These are phyloP conservation scores for Sigmodon hispidus DNA, from an alignment of 2,113 vertebrate species.

Conservation along the genomic window DNA sequence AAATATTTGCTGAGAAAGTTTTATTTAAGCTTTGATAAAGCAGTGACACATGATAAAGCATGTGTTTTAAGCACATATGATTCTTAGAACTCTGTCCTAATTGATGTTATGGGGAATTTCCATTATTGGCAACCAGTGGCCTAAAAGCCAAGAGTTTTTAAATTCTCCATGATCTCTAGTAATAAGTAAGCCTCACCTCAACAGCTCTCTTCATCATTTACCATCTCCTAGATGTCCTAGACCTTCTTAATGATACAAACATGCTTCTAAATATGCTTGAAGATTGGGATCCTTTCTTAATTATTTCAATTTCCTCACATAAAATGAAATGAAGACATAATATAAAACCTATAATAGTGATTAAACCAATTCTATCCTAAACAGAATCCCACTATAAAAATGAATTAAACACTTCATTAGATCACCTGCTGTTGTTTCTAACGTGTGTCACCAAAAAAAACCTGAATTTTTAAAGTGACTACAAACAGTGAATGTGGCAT, in stretches of 20 bases:
- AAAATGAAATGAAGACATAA: neutral
- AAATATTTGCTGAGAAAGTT: neutral
- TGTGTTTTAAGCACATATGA: neutral
- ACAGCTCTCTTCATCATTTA: neutral
- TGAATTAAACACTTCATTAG: neutral
- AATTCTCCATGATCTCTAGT: neutral
- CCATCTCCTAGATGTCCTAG: neutral
- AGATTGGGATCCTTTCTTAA: neutral
- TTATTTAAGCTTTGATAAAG: neutral
- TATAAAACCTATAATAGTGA: neutral
- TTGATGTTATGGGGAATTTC: neutral
- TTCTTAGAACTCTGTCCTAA: accelerated
- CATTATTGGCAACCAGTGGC: neutral
- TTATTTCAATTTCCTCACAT: accelerated
- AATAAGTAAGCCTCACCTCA: neutral
- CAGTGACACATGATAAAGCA: too few species aligned
- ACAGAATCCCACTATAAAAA: neutral
- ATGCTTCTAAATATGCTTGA: neutral
- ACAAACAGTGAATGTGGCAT: neutral
- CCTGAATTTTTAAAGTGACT: neutral
- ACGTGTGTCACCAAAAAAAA: neutral
- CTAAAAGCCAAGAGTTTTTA: neutral
- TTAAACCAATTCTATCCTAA: neutral
- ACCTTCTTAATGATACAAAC: neutral
- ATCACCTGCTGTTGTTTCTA: neutral